Evolutionary conservation across 2,113 vertebrate species (phyloP), one percentile per base, ranked within the genome.

Genomic region (Trematocara zebra): DNA sequence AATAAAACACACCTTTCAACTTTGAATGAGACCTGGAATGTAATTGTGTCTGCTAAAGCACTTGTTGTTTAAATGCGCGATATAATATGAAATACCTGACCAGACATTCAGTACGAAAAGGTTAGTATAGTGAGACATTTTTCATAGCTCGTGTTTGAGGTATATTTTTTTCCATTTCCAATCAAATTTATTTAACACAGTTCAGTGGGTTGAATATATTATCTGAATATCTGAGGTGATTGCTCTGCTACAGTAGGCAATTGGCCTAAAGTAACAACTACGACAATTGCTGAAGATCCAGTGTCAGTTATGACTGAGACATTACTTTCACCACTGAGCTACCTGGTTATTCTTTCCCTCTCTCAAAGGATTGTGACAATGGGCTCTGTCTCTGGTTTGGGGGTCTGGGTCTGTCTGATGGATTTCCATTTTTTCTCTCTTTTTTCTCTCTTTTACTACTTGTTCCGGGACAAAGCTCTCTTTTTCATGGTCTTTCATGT

Each of bases 61-160:
- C 59, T n/a, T 2, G 0, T n/a, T 64, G 33, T n/a, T 64, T 64
- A 64, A 64, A 64, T 37, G 59, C 0, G 1, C 1, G 1, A 37
- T 64, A n/a, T 64, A 64, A 64, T 64, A 64, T 64, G 31, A 64
- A 64, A 64, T 64, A 64, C 59, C 18, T 37, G 59, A 64, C 59
- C 33, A 64, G 59, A 64, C 33, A 64, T 64, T 37, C 33, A 12
- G 33, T 20, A 20, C 2, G 1, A 64, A 64, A 64, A 37, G 59
- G 33, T 20, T 64, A 37, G 6, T 37, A 64, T 61, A 37, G 59
- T 12, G 33, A 64, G 4, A 64, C 11, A 64, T 37, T 64, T 64
- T 64, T 64, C 33, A 64, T 20, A 64, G 59, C 18, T 64, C 4
- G 2, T 37, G 59, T 37, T 37, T 64, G 33, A 37, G 18, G 18